A percentile compares a stretch with the other conserved stretches of the same genome.
Evolutionary conservation across 2,888 invertebrate species (phyloP).

Genomic region (Thelaira solivaga): DNA sequence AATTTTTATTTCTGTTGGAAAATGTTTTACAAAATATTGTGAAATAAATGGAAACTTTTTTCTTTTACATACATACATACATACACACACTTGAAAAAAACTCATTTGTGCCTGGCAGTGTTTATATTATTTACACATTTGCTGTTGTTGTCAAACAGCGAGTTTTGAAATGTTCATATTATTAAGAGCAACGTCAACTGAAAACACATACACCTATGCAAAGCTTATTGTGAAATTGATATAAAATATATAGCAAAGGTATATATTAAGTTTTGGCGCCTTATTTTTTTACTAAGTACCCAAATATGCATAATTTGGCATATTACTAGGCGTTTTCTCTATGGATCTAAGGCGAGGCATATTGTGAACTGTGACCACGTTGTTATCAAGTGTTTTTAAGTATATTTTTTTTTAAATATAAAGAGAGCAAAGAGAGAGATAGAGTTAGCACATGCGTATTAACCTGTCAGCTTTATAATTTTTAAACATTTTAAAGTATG

Average conservation of each 20-base stretch:
- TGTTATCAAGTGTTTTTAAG: not conserved
- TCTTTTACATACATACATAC: not conserved
- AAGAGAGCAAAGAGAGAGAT: too few relatives aligned
- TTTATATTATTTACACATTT: not conserved
- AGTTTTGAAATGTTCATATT: conserved; percentile 38
- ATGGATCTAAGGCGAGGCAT: conserved; percentile 13
- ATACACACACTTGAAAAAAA: too few relatives aligned
- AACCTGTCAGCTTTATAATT: conserved; percentile 19
- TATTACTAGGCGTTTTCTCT: conserved; percentile 53
- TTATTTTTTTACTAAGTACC: not conserved
- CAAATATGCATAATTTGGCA: not conserved
- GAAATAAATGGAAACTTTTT: conserved; percentile 51
- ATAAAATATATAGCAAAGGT: not conserved
- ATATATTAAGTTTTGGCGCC: conserved; percentile 17
- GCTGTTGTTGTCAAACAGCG: not conserved
- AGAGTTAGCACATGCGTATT: too few relatives aligned
- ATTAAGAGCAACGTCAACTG: conserved; percentile 26
- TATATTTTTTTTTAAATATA: too few relatives aligned
- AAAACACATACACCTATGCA: too few relatives aligned
- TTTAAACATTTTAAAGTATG: conserved; percentile 56
- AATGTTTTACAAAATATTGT: conserved; percentile 54
- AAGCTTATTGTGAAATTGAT: not conserved
- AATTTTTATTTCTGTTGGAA: not conserved
- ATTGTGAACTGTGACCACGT: not conserved
- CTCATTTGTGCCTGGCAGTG: too few relatives aligned